A percentile compares a stretch with the other conserved stretches of the same genome.
phyloP scores from a whole-genome alignment of 2,888 invertebrate genomes.

The Mayetiola destructor region DNA sequence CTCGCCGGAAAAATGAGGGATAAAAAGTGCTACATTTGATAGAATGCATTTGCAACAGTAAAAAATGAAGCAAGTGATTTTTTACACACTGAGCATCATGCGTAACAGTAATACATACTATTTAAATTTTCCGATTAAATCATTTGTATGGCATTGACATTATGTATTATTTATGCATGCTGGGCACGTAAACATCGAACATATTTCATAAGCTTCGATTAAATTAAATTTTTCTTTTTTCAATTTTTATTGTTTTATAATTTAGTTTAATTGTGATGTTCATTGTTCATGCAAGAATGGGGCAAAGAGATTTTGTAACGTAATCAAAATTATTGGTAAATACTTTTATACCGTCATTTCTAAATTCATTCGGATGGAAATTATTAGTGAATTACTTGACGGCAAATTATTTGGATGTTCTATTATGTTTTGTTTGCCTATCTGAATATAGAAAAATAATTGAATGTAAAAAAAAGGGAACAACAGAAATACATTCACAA shows the following conservation, averaged over 20 bases:
- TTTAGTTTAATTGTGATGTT: background rate
- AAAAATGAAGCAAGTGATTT: conserved; percentile 5
- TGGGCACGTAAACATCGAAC: no score
- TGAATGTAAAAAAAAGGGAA: no score
- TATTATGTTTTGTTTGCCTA: no score
- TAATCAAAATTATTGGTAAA: background rate
- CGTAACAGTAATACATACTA: conserved; percentile 4
- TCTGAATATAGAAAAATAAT: no score
- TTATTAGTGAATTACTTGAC: background rate
- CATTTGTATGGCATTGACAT: background rate
- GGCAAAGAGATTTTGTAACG: background rate
- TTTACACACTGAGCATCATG: conserved; percentile 1
- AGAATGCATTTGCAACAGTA: conserved; percentile 5
- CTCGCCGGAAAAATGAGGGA: background rate
- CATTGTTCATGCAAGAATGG: no score
- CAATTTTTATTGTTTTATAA: conserved; percentile 1
- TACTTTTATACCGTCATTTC: background rate
- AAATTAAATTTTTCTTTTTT: conserved; percentile 10
- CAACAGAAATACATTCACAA: background rate
- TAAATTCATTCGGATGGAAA: conserved; percentile 4
- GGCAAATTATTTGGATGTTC: no score
- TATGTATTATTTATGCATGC: background rate
- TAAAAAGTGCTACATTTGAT: background rate
- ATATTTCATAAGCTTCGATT: no score
- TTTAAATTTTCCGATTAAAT: conserved; percentile 16